phyloP scores from a whole-genome alignment of 2,888 invertebrate genomes.

The Kuschelorhynchus macadamiae region DNA sequence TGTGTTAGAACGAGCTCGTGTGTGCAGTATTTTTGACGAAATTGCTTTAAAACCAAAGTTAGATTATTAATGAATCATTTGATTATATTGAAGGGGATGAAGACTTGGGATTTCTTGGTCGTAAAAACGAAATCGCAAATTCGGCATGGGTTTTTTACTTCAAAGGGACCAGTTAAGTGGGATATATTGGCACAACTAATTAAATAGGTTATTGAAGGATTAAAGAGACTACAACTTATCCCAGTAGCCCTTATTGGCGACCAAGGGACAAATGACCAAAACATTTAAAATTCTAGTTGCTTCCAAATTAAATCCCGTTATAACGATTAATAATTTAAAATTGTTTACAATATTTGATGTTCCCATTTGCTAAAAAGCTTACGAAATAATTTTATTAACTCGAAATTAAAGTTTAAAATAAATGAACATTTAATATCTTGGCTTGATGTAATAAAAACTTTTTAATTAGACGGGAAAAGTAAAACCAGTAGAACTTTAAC shows the following conservation, averaged over 20 bases:
- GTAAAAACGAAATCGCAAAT: not conserved
- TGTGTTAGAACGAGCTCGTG: not conserved
- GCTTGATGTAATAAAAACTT: constrained; percentile 5
- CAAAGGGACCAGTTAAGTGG: constrained; percentile 5
- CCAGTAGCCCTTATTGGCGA: not conserved
- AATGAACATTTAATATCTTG: too few species aligned
- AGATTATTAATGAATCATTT: not conserved
- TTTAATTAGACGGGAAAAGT: constrained; percentile 7
- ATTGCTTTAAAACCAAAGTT: constrained; percentile 7
- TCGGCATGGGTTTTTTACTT: constrained; percentile 6
- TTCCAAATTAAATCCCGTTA: not conserved
- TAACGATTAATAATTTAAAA: constrained; percentile 1
- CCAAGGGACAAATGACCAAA: constrained; percentile 1
- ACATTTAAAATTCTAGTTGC: not conserved
- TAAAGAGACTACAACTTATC: not conserved
- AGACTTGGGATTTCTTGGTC: constrained; percentile 8
- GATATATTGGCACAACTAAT: constrained; percentile 7
- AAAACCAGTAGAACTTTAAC: constrained; percentile 2
- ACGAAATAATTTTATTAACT: constrained; percentile 10
- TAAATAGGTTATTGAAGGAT: not conserved
- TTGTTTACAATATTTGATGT: constrained; percentile 12
- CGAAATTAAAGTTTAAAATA: constrained; percentile 1
- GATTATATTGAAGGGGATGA: constrained; percentile 12
- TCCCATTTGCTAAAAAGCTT: constrained; percentile 15
- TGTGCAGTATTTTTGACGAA: constrained; percentile 11